These are phyloP conservation scores for Atethmia centrago DNA, from an alignment of 2,888 invertebrate species.

Conservation along the genomic window DNA sequence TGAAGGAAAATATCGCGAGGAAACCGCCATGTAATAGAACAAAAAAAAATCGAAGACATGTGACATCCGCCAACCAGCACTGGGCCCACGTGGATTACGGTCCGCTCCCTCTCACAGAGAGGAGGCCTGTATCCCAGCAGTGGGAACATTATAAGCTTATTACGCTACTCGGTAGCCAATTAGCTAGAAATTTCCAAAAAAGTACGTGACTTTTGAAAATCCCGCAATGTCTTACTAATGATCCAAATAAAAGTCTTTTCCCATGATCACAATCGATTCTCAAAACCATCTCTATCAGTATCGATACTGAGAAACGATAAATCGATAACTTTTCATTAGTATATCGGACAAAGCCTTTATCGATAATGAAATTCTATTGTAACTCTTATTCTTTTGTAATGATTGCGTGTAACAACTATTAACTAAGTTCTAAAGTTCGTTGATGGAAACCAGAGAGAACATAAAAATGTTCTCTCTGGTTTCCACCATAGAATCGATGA, in stretches of 20 bases:
- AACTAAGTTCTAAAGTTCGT: conserved; percentile 7
- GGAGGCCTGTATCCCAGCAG: too few relatives aligned
- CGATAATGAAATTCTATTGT: conserved; percentile 52
- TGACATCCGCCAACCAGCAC: too few relatives aligned
- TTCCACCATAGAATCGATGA: neutral
- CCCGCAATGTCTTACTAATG: neutral
- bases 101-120: too few relatives aligned
- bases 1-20: too few relatives aligned
- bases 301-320: conserved; percentile 20
- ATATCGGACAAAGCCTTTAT: conserved; percentile 43
- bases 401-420: conserved; percentile 37
- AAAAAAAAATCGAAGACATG: too few relatives aligned
- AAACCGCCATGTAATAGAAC: too few relatives aligned
- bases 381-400: conserved; percentile 38
- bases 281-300: conserved; percentile 36
- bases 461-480: neutral
- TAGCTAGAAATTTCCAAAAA: too few relatives aligned
- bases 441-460: too few relatives aligned
- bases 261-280: conserved; percentile 65
- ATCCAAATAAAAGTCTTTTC: conserved; percentile 16
- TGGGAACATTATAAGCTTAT: too few relatives aligned
- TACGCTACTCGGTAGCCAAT: too few relatives aligned
- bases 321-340: conserved; percentile 57
- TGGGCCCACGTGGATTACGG: too few relatives aligned
- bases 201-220: neutral